Evolutionary conservation across 2,113 vertebrate species (phyloP).

Genomic region (Laticauda colubrina): DNA sequence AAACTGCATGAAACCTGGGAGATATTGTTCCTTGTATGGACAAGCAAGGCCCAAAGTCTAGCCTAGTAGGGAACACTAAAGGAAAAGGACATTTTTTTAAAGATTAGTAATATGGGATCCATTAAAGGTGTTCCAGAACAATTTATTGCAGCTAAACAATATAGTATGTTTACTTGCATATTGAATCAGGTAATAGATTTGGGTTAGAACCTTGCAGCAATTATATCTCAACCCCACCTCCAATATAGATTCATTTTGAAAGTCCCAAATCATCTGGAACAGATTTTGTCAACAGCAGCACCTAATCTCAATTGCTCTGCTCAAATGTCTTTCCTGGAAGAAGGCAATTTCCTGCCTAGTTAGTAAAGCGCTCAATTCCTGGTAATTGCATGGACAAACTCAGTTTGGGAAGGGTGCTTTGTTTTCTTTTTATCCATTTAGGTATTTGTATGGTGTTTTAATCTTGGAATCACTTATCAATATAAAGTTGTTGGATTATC

Average conservation of each 20-base stretch:
- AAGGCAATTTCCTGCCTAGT: not conserved
- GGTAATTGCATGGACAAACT: too few relatives aligned
- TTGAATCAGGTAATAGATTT: not conserved
- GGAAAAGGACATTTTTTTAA: not conserved
- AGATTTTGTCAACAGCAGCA: not conserved
- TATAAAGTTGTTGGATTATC: not conserved
- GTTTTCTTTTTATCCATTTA: not conserved
- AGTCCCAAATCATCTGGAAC: not conserved
- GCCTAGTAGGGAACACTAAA: not conserved
- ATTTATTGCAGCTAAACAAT: not conserved
- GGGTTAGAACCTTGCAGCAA: not conserved
- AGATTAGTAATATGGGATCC: not conserved
- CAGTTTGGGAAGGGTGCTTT: not conserved
- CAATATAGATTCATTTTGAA: not conserved
- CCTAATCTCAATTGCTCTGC: not conserved
- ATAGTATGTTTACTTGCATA: not conserved
- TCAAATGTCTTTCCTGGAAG: not conserved
- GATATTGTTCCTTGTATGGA: not conserved
- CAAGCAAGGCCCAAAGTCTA: not conserved
- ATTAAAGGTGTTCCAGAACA: too few relatives aligned
- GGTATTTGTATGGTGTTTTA: not conserved
- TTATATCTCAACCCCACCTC: not conserved
- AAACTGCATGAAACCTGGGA: not conserved
- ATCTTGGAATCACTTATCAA: not conserved
- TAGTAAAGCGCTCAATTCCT: not conserved